A percentile compares a stretch with the other conserved stretches of the same genome.
Evolutionary conservation across 1,140 invertebrate genomes (phyloP).

Genomic region (Heliconius melpomene): DNA sequence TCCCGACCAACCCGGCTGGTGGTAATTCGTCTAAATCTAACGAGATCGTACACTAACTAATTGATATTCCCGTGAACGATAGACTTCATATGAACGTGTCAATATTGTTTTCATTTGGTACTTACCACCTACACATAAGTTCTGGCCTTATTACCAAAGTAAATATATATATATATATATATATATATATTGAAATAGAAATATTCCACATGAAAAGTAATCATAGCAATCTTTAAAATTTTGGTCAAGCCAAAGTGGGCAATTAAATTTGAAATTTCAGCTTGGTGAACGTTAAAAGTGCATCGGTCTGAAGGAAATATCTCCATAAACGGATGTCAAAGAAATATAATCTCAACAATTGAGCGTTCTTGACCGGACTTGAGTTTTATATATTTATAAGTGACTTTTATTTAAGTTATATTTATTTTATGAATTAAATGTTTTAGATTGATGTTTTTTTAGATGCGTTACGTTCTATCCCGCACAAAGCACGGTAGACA

Average conservation of each 20-base stretch:
- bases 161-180: too few relatives aligned
- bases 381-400: neutral
- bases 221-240: neutral
- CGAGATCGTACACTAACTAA: slow-evolving; percentile 56
- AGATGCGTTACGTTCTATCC: too few relatives aligned
- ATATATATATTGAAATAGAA: neutral
- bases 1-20: slow-evolving; percentile 47
- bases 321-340: slow-evolving; percentile 51
- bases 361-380: neutral
- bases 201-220: neutral
- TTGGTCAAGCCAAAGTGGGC: slow-evolving; percentile 41
- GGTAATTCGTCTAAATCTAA: slow-evolving; percentile 50
- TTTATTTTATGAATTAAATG: neutral
- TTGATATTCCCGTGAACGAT: slow-evolving; percentile 45
- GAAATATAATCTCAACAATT: slow-evolving; percentile 40
- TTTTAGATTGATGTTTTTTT: neutral
- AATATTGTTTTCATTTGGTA: slow-evolving; percentile 21
- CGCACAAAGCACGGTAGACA: too few relatives aligned
- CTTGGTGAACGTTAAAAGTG: slow-evolving; percentile 65
- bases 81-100: slow-evolving; percentile 45
- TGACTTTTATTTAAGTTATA: neutral
- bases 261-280: slow-evolving; percentile 63
- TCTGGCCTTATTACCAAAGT: neutral
- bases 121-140: neutral
- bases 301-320: slow-evolving; percentile 70